Evolutionary conservation across 2,888 invertebrate species (phyloP).

Genomic region (Hyposoter didymator): DNA sequence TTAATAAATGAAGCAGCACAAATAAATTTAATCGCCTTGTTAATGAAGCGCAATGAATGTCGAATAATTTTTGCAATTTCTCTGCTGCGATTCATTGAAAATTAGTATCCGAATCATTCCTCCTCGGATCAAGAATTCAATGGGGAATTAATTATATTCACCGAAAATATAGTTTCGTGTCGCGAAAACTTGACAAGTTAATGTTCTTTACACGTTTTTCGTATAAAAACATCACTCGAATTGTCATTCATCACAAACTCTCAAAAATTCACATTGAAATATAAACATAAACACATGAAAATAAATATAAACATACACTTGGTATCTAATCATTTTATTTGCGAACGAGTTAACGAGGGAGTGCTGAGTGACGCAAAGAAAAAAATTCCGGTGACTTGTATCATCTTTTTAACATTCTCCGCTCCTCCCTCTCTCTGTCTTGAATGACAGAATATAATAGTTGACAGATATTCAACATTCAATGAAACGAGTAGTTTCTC

Average conservation of each 20-base stretch:
- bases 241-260: constrained; percentile 11
- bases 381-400: constrained; percentile 26
- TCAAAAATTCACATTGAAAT: background rate
- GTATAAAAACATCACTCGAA: background rate
- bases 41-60: too few species aligned
- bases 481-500: background rate
- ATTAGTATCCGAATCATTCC: background rate
- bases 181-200: background rate
- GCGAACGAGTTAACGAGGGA: constrained; percentile 39
- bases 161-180: background rate
- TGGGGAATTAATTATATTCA: background rate
- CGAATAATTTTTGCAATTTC: too few species aligned
- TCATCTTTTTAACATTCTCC: constrained; percentile 14
- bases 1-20: background rate
- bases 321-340: constrained; percentile 48
- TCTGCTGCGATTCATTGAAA: background rate
- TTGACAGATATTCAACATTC: constrained; percentile 8
- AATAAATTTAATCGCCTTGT: background rate
- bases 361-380: constrained; percentile 41
- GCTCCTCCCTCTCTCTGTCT: background rate
- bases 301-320: background rate
- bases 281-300: background rate
- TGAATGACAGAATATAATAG: constrained; percentile 12
- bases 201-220: background rate
- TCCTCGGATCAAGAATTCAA: background rate